Percentiles rank a stretch among this genome's conserved stretches.
phyloP scores from a whole-genome alignment of 2,113 vertebrate genomes.

The Willisornis vidua region DNA sequence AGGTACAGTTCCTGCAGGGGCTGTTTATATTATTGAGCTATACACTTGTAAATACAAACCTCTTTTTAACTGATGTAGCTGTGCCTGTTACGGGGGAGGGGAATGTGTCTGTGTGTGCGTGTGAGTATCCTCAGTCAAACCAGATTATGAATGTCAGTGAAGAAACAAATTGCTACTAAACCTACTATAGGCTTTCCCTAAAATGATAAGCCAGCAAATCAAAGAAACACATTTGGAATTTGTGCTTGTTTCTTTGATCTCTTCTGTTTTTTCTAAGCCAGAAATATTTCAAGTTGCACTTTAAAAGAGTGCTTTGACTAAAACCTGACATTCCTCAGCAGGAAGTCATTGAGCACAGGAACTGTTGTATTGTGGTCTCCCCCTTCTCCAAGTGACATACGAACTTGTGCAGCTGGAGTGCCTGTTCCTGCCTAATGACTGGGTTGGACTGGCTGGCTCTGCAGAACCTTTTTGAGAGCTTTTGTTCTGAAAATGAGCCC shows the following conservation, averaged over 20 bases:
- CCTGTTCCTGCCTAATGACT: background rate
- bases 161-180: conserved; percentile 49
- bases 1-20: background rate
- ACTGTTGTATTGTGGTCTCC: background rate
- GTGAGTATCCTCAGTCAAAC: background rate
- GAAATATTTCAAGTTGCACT: conserved; percentile 13
- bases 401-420: background rate
- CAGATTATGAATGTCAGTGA: background rate
- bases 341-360: background rate
- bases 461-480: background rate
- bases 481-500: background rate
- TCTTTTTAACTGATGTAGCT: background rate
- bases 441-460: background rate
- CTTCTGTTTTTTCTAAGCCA: background rate
- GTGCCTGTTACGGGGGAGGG: background rate
- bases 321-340: background rate
- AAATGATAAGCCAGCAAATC: background rate
- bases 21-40: background rate
- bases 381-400: background rate
- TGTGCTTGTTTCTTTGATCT: conserved; percentile 46
- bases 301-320: background rate
- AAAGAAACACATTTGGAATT: background rate
- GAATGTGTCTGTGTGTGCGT: background rate
- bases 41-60: background rate
- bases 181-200: background rate